A percentile compares a stretch with the other conserved stretches of the same genome.
phyloP scores from a whole-genome alignment of 2,888 invertebrate genomes.

The Nymphalis polychloros region DNA sequence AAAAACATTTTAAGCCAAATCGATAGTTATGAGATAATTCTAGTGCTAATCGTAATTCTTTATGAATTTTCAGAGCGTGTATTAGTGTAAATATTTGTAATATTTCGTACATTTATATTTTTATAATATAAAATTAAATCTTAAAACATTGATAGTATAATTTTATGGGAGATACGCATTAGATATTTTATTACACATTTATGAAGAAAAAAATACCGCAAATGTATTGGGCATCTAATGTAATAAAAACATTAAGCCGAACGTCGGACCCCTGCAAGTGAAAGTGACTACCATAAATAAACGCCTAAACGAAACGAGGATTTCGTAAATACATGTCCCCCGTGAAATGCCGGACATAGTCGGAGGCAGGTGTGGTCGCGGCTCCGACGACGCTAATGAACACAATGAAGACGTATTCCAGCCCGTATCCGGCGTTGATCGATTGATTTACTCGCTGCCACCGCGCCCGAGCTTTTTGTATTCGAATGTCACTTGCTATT shows the following conservation, averaged over 20 bases:
- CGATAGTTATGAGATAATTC: too few relatives aligned
- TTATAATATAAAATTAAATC: neutral
- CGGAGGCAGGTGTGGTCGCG: constrained; percentile 71
- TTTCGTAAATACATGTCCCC: constrained; percentile 33
- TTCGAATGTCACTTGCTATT: constrained; percentile 77
- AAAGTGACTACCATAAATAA: constrained; percentile 31
- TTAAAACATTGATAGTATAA: neutral
- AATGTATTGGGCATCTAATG: neutral
- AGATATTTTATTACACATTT: neutral
- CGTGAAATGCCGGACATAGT: constrained; percentile 64
- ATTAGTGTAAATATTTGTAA: too few relatives aligned
- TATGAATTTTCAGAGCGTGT: too few relatives aligned
- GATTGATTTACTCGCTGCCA: constrained; percentile 82
- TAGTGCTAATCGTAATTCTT: too few relatives aligned
- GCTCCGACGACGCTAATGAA: constrained; percentile 77
- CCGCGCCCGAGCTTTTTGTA: constrained; percentile 81
- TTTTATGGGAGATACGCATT: neutral
- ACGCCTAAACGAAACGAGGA: constrained; percentile 33
- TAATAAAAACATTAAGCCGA: neutral
- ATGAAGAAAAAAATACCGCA: neutral
- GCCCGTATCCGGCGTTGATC: constrained; percentile 81
- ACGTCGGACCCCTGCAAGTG: constrained; percentile 12
- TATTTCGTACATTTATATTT: too few relatives aligned
- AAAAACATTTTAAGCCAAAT: too few relatives aligned
- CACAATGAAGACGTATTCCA: constrained; percentile 81